Evolutionary conservation across 2,888 invertebrate species (phyloP).

Genomic region (Notodonta dromedarius): DNA sequence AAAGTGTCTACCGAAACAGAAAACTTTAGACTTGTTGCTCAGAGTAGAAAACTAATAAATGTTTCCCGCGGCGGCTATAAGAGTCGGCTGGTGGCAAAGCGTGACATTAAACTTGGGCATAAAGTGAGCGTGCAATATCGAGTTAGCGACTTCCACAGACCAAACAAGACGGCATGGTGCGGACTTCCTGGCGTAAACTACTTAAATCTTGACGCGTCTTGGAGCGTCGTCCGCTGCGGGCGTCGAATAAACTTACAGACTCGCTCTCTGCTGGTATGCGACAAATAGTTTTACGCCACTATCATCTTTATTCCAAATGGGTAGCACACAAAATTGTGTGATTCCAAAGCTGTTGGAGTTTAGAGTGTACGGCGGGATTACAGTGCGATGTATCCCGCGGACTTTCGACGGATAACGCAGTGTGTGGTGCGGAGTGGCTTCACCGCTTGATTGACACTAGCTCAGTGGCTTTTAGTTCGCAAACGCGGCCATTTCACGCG

Average conservation of each 20-base stretch:
- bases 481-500: slow-evolving; percentile 37
- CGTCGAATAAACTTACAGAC: slow-evolving; percentile 47
- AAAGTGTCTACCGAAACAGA: slow-evolving; percentile 54
- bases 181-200: slow-evolving; percentile 75
- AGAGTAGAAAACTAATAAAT: slow-evolving; percentile 67
- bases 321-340: slow-evolving; percentile 37
- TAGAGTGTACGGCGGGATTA: slow-evolving; percentile 38
- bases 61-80: slow-evolving; percentile 62
- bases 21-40: slow-evolving; percentile 71
- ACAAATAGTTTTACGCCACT: slow-evolving; percentile 28
- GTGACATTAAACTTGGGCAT: slow-evolving; percentile 72
- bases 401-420: slow-evolving; percentile 45
- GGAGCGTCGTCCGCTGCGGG: slow-evolving; percentile 47
- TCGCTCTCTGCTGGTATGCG: slow-evolving; percentile 27
- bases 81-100: slow-evolving; percentile 52
- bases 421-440: slow-evolving; percentile 50
- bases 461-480: slow-evolving; percentile 51
- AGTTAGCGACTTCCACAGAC: slow-evolving; percentile 73
- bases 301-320: slow-evolving; percentile 35
- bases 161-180: slow-evolving; percentile 63
- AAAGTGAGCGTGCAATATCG: slow-evolving; percentile 80
- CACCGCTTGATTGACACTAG: slow-evolving; percentile 60
- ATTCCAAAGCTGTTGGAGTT: slow-evolving; percentile 8
- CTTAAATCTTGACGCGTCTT: slow-evolving; percentile 76
- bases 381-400: slow-evolving; percentile 38